These are phyloP conservation scores for Drosophila kurseongensis DNA, from an alignment of 1,140 invertebrate genomes.

Conservation along the genomic window DNA sequence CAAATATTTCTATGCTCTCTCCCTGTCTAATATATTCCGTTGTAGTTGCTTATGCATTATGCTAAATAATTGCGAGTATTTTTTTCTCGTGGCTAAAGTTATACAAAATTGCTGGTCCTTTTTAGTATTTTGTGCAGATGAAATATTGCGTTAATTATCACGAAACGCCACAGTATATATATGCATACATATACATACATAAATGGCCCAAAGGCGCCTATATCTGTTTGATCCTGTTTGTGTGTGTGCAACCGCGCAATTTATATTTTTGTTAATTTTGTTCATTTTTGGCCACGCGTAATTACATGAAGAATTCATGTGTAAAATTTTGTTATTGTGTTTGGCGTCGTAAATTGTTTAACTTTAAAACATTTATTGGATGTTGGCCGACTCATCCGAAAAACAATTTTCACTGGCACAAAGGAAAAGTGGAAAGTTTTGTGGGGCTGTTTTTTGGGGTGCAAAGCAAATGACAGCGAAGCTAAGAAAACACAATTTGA, in stretches of 20 bases:
- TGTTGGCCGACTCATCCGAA: conserved; percentile 19
- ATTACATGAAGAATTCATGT: conserved; percentile 80
- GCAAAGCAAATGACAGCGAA: conserved; percentile 27
- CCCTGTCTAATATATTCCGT: conserved; percentile 44
- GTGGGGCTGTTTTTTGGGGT: background rate
- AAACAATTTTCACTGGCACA: conserved; percentile 32
- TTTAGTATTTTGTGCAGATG: conserved; percentile 59
- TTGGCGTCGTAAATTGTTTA: conserved; percentile 46
- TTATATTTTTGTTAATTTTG: conserved; percentile 64
- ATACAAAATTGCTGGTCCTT: conserved; percentile 31
- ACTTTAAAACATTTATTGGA: conserved; percentile 58
- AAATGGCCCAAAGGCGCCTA: conserved; percentile 10
- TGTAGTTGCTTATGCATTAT: conserved; percentile 72
- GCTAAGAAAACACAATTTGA: conserved; percentile 19
- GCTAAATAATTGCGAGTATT: conserved; percentile 69
- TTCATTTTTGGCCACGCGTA: conserved; percentile 66
- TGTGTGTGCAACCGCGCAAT: conserved; percentile 41
- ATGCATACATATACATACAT: conserved; percentile 3
- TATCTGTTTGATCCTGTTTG: conserved; percentile 30
- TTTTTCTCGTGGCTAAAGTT: conserved; percentile 23
- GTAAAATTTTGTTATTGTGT: conserved; percentile 65
- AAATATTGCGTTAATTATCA: conserved; percentile 78
- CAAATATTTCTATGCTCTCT: conserved; percentile 62
- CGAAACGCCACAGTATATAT: conserved; percentile 48
- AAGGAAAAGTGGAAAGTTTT: background rate